phyloP scores from a whole-genome alignment of 2,113 vertebrate species.

The Acanthisitta chloris region DNA sequence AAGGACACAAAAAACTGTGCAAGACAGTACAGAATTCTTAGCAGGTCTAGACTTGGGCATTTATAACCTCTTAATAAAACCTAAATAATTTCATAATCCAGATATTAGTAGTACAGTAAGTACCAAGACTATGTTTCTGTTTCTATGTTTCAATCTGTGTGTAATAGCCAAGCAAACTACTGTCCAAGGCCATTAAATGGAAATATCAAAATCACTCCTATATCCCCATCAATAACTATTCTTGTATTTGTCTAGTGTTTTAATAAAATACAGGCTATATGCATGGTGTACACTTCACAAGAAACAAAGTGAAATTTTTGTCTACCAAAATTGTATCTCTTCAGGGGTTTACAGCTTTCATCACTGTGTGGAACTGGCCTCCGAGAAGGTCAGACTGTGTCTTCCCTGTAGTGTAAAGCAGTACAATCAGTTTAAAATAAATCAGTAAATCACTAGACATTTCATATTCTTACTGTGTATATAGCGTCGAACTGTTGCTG shows the following conservation, averaged over 20 bases:
- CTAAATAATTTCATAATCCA: not conserved
- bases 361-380: not conserved
- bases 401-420: not conserved
- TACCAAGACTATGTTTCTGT: not conserved
- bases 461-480: not conserved
- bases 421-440: not conserved
- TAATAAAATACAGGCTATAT: conserved; percentile 21
- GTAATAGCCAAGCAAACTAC: not conserved
- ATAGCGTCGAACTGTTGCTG: not conserved
- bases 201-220: conserved; percentile 17
- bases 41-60: not conserved
- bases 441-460: not conserved
- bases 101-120: not conserved
- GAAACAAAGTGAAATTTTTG: conserved; percentile 37
- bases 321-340: conserved; percentile 3
- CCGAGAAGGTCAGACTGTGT: not conserved
- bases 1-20: not conserved
- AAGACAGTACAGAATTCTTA: not conserved
- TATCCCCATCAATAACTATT: not conserved
- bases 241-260: conserved; percentile 27
- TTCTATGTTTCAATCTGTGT: too few relatives aligned
- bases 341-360: not conserved
- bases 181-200: not conserved
- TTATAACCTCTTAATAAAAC: not conserved
- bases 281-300: not conserved